These are phyloP conservation scores for Cydia splendana DNA, from an alignment of 1,140 invertebrate species.

Conservation along the genomic window DNA sequence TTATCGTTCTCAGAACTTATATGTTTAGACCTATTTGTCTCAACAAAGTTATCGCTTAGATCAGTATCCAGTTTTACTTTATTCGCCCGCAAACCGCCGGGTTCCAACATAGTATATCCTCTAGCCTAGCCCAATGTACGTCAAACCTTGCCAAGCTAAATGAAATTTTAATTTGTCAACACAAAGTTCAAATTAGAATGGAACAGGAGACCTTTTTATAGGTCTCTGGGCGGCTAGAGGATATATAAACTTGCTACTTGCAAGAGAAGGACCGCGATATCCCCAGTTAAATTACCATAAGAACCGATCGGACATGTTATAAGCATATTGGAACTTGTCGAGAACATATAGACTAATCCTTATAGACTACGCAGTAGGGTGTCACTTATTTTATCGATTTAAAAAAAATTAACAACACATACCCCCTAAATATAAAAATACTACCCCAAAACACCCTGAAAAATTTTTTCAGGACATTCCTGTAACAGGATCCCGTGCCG, in stretches of 20 bases:
- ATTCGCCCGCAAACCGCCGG: neutral
- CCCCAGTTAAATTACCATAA: neutral
- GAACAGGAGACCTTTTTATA: too few relatives aligned
- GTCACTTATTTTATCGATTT: too few relatives aligned
- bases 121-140: too few relatives aligned
- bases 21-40: slow-evolving; percentile 3
- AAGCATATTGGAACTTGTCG: neutral
- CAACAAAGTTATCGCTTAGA: neutral
- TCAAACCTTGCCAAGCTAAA: too few relatives aligned
- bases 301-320: neutral
- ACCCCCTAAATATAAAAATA: too few relatives aligned
- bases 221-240: too few relatives aligned
- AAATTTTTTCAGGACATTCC: too few relatives aligned
- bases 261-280: neutral
- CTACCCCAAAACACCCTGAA: too few relatives aligned
- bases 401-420: too few relatives aligned
- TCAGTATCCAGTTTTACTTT: neutral
- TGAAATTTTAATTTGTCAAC: too few relatives aligned
- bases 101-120: neutral
- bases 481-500: too few relatives aligned
- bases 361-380: neutral
- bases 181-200: too few relatives aligned
- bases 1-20: neutral
- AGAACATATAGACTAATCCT: neutral
- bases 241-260: slow-evolving; percentile 13